Conservation (phyloP, 2,888 invertebrate genomes). For the Trilocha varians region DNA sequence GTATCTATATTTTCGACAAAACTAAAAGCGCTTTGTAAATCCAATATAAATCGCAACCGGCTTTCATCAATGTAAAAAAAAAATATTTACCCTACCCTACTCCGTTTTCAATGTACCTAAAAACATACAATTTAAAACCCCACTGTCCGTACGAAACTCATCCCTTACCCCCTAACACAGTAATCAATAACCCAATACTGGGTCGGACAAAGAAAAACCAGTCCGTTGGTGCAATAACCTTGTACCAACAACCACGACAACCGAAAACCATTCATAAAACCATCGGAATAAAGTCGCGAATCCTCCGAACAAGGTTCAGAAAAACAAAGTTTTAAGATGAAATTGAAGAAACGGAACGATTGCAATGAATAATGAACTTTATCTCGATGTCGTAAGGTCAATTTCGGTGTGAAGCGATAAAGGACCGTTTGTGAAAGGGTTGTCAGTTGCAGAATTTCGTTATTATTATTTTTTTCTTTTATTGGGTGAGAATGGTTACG, state of each 20-base stretch:
- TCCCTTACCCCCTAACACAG: no score
- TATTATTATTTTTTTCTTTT: background rate
- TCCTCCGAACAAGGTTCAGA: slow-evolving; percentile 29
- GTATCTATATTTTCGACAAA: no score
- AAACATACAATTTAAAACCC: no score
- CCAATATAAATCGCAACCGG: no score
- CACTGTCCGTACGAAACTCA: no score
- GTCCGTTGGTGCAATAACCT: slow-evolving; percentile 67
- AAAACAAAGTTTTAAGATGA: slow-evolving; percentile 70
- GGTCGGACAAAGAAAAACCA: slow-evolving; percentile 71
- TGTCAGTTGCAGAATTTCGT: background rate
- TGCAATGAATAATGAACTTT: slow-evolving; percentile 34
- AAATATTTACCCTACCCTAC: no score
- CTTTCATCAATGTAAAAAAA: no score
- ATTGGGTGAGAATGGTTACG: no score
- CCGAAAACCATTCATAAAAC: slow-evolving; percentile 27
- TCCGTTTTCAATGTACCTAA: no score
- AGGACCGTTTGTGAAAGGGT: background rate
- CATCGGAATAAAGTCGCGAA: slow-evolving; percentile 32
- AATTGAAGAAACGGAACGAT: slow-evolving; percentile 51
- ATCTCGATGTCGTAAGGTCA: slow-evolving; percentile 14
- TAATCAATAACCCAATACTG: slow-evolving; percentile 69
- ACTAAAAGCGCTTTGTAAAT: no score
- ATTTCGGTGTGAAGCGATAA: slow-evolving; percentile 11
- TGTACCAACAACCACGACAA: slow-evolving; percentile 36